Evolutionary conservation across 2,888 invertebrate species (phyloP).

Genomic region (Amphipoea lucens): DNA sequence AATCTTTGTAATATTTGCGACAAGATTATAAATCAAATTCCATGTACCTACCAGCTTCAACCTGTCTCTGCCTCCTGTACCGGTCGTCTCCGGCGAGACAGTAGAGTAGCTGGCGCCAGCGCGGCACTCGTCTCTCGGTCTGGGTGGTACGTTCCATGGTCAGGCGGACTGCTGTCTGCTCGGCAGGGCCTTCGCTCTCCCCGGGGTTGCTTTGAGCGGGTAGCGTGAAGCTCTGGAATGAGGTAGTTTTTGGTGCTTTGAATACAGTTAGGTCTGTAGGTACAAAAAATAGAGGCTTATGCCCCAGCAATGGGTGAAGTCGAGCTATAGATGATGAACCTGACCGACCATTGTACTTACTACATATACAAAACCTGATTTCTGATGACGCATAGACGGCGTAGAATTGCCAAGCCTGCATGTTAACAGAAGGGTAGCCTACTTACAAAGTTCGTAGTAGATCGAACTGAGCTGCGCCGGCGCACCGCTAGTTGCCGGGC

Average conservation of each 20-base stretch:
- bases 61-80: conserved; percentile 93
- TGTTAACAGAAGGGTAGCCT: background rate
- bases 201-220: conserved; percentile 75
- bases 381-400: background rate
- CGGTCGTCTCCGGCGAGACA: conserved; percentile 95
- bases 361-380: background rate
- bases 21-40: background rate
- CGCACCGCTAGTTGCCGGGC: conserved; percentile 87
- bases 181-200: conserved; percentile 69
- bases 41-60: conserved; percentile 91
- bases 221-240: conserved; percentile 81
- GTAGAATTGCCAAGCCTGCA: background rate
- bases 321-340: background rate
- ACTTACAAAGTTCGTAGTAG: conserved; percentile 82
- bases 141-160: conserved; percentile 96
- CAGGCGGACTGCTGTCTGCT: conserved; percentile 84
- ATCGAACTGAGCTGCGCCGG: conserved; percentile 84
- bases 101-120: conserved; percentile 94
- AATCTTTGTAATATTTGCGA: background rate
- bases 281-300: background rate
- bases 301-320: background rate
- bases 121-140: conserved; percentile 93
- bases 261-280: background rate
- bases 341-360: background rate
- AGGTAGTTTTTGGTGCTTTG: background rate